A percentile compares a stretch with the other conserved stretches of the same genome.
These are phyloP conservation scores for Agapornis roseicollis DNA, from an alignment of 2,113 vertebrate species.

Conservation along the genomic window DNA sequence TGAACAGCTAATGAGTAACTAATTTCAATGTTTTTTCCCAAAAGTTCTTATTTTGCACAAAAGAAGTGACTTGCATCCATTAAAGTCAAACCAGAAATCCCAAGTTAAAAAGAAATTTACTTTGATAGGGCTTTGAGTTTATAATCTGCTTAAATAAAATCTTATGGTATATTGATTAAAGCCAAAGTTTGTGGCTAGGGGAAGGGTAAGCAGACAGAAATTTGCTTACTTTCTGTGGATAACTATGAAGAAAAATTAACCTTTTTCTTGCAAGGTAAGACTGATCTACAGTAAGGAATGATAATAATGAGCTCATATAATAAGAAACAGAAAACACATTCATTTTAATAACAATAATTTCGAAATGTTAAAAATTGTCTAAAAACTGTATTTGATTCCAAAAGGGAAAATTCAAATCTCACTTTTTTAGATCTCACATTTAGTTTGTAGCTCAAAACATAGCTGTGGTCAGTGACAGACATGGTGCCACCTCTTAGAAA, in stretches of 20 bases:
- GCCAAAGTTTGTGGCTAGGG: background rate
- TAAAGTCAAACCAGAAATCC: background rate
- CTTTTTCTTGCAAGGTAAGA: background rate
- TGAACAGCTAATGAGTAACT: background rate
- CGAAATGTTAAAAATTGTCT: background rate
- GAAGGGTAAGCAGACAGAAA: background rate
- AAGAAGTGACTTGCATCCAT: background rate
- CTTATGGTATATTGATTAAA: background rate
- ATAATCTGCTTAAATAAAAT: background rate
- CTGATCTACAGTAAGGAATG: rapidly evolving
- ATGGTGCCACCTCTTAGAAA: background rate
- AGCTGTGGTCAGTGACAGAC: background rate
- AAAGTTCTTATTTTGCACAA: background rate
- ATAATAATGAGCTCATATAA: background rate
- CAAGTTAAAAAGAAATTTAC: background rate
- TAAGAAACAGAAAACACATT: background rate
- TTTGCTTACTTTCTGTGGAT: background rate
- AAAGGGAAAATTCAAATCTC: background rate
- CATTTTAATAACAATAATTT: background rate
- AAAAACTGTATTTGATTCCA: background rate
- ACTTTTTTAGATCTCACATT: rapidly evolving
- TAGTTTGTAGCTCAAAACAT: background rate
- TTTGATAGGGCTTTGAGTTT: background rate
- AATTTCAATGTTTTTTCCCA: background rate
- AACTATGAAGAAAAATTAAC: rapidly evolving